These are phyloP conservation scores for Puma concolor DNA, from an alignment of 2,113 vertebrate genomes.

Conservation along the genomic window DNA sequence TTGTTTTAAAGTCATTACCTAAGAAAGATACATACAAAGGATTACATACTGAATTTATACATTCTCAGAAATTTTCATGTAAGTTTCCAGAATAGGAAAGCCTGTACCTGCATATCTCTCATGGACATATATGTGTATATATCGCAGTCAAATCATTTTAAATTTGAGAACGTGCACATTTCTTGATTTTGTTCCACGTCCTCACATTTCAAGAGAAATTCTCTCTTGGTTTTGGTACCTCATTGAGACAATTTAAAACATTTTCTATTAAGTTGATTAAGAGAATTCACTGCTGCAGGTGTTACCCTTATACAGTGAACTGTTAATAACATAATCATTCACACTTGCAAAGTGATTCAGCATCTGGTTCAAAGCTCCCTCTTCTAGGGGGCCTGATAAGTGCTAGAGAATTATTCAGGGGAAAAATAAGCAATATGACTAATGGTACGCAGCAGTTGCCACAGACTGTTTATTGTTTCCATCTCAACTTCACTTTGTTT, in stretches of 20 bases:
- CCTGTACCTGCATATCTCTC: constrained; percentile 22
- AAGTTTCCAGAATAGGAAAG: constrained; percentile 50
- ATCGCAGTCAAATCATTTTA: constrained; percentile 5
- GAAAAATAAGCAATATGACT: not conserved
- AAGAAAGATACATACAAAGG: constrained; percentile 4
- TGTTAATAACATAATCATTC: constrained; percentile 63
- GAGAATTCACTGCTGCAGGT: constrained; percentile 35
- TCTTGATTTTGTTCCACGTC: not conserved
- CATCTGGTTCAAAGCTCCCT: constrained; percentile 26
- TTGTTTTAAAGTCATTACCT: constrained; percentile 50
- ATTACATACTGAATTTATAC: constrained; percentile 62
- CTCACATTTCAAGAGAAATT: constrained; percentile 41
- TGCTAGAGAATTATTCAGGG: not conserved
- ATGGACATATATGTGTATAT: too few species aligned
- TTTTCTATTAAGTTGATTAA: constrained; percentile 42
- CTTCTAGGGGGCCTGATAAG: not conserved
- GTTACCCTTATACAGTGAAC: constrained; percentile 36
- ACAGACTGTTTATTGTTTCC: not conserved
- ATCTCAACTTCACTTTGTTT: not conserved
- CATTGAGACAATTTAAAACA: not conserved
- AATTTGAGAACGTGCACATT: not conserved
- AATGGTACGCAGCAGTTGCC: not conserved
- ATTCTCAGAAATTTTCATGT: constrained; percentile 50
- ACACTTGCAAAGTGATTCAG: constrained; percentile 32
- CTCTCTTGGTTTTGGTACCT: not conserved